Conservation (phyloP, 2,113 vertebrate species). For the Spea multiplicata region DNA sequence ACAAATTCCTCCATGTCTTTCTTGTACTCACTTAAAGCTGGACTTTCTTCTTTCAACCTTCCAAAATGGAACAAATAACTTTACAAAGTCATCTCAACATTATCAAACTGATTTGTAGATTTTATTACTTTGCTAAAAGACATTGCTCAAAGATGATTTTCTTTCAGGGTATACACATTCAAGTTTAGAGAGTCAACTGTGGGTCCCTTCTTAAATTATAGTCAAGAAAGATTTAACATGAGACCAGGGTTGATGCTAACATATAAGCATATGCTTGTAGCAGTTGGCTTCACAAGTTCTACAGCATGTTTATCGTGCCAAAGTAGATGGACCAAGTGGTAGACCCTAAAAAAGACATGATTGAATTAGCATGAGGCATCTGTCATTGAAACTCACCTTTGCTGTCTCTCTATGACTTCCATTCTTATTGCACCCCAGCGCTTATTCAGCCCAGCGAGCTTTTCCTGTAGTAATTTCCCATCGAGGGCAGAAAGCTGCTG, state of each 20-base stretch:
- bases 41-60: slow-evolving; percentile 75
- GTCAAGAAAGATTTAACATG: too few relatives aligned
- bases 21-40: slow-evolving; percentile 70
- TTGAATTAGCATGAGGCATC: not conserved
- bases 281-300: too few relatives aligned
- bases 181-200: too few relatives aligned
- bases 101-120: too few relatives aligned
- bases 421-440: slow-evolving; percentile 72
- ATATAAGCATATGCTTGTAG: too few relatives aligned
- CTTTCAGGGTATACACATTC: not conserved
- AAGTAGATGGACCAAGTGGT: too few relatives aligned
- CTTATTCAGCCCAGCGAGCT: slow-evolving; percentile 72
- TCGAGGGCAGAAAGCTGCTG: slow-evolving; percentile 78
- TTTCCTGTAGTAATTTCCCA: slow-evolving; percentile 80
- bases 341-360: too few relatives aligned
- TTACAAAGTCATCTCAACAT: not conserved
- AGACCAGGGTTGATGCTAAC: too few relatives aligned
- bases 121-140: too few relatives aligned
- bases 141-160: not conserved
- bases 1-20: slow-evolving; percentile 69
- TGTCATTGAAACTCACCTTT: slow-evolving; percentile 69
- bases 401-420: slow-evolving; percentile 71
- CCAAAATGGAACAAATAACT: slow-evolving; percentile 8
- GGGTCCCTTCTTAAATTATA: too few relatives aligned
- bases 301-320: too few relatives aligned